Evolutionary conservation across 2,113 vertebrate genomes (phyloP).

Genomic region (Nesospiza acunhae): DNA sequence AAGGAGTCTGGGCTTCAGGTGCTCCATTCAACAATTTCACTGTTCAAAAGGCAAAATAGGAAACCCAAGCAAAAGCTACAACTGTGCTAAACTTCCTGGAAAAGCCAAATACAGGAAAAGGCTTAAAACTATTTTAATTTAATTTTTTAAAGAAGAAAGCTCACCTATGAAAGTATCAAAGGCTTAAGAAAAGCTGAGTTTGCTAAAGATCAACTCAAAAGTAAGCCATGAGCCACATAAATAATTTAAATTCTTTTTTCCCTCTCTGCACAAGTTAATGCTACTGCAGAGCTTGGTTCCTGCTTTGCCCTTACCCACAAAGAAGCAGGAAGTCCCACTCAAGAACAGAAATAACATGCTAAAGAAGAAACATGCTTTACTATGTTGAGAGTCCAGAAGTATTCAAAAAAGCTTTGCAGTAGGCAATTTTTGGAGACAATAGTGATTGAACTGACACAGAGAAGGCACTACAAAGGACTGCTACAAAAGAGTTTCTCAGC

Average conservation of each 20-base stretch:
- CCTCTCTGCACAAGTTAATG: neutral
- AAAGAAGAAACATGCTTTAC: neutral
- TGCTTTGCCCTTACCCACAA: neutral
- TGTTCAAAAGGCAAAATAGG: slow-evolving; percentile 6
- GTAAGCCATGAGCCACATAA: neutral
- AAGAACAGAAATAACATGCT: neutral
- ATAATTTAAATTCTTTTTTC: neutral
- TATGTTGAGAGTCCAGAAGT: neutral
- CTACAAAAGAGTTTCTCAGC: neutral
- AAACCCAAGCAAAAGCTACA: neutral
- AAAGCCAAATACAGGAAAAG: slow-evolving; percentile 18
- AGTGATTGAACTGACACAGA: neutral
- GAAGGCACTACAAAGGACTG: neutral
- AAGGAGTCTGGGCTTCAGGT: neutral
- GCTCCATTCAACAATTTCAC: neutral
- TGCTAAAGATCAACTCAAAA: neutral
- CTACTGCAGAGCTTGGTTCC: neutral
- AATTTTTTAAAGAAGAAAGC: neutral
- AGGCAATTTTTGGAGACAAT: neutral
- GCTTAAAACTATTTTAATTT: neutral
- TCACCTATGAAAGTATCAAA: neutral
- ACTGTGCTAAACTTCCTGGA: slow-evolving; percentile 13
- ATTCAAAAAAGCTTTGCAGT: neutral
- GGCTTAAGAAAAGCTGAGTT: neutral
- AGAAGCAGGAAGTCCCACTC: neutral